These are phyloP conservation scores for Brachyptera risi DNA, from an alignment of 2,888 invertebrate species.

Conservation along the genomic window DNA sequence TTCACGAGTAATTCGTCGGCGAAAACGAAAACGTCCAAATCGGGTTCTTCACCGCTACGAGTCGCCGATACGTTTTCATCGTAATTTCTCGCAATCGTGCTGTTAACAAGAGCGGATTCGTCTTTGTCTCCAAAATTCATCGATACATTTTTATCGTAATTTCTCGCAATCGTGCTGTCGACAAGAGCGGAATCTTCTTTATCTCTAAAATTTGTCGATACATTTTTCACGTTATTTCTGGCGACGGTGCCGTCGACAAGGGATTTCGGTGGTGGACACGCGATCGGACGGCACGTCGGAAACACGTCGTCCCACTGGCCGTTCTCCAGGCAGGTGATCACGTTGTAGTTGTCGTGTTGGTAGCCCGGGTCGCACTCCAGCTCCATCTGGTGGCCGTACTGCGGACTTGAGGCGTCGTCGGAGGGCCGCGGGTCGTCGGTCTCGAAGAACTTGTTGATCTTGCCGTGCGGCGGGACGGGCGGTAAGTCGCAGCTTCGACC, in stretches of 20 bases:
- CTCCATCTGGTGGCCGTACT: conserved; percentile 50
- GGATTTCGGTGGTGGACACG: conserved; percentile 43
- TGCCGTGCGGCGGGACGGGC: conserved; percentile 17
- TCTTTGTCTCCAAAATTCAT: no score
- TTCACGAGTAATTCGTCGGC: background rate
- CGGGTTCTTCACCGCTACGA: no score
- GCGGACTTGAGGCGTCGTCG: background rate
- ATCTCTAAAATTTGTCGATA: no score
- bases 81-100: no score
- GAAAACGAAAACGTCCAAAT: conserved; percentile 23
- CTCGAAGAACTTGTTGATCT: conserved; percentile 1
- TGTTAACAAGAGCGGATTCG: no score
- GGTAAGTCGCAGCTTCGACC: background rate
- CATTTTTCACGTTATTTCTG: background rate
- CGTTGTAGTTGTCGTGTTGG: conserved; percentile 45
- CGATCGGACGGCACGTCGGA: conserved; percentile 45
- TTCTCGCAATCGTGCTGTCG: no score
- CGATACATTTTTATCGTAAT: no score
- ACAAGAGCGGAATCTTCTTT: no score
- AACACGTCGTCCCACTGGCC: conserved; percentile 51
- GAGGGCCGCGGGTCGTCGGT: background rate
- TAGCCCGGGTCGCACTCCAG: conserved; percentile 50
- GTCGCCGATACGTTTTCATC: no score
- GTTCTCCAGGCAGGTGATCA: conserved; percentile 52
- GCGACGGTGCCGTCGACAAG: background rate